Evolutionary conservation across 2,113 vertebrate genomes (phyloP).

Genomic region (Eulemur macaco): DNA sequence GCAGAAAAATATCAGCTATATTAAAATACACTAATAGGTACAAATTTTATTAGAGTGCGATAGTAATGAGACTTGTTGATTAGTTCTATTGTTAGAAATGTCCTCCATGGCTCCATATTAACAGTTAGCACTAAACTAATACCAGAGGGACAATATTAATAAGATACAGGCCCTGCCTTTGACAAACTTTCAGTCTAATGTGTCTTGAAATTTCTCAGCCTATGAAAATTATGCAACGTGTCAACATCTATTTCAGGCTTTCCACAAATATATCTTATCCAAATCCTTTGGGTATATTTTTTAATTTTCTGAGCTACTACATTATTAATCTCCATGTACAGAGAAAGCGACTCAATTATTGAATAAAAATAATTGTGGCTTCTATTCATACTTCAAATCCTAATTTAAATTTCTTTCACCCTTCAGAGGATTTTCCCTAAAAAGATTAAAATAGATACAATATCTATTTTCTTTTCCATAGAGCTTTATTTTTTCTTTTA

Average conservation of each 20-base stretch:
- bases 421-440: neutral
- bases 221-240: neutral
- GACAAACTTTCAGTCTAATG: neutral
- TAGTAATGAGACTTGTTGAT: constrained; percentile 49
- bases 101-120: neutral
- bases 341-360: neutral
- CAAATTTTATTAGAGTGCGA: neutral
- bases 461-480: neutral
- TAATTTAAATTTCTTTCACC: neutral
- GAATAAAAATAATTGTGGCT: neutral
- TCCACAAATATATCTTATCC: neutral
- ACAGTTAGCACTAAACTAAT: neutral
- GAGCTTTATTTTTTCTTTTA: neutral
- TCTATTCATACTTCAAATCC: neutral
- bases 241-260: neutral
- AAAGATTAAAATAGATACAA: neutral
- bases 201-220: neutral
- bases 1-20: neutral
- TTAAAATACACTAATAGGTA: constrained; percentile 44
- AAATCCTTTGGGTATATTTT: neutral
- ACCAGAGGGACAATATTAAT: neutral
- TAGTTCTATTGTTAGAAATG: constrained; percentile 37
- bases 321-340: neutral
- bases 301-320: neutral
- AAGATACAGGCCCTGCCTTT: neutral